Evolutionary conservation across 2,113 vertebrate species (phyloP), one percentile per base, ranked within the genome.

Genomic region (Lipotes vexillifer): DNA sequence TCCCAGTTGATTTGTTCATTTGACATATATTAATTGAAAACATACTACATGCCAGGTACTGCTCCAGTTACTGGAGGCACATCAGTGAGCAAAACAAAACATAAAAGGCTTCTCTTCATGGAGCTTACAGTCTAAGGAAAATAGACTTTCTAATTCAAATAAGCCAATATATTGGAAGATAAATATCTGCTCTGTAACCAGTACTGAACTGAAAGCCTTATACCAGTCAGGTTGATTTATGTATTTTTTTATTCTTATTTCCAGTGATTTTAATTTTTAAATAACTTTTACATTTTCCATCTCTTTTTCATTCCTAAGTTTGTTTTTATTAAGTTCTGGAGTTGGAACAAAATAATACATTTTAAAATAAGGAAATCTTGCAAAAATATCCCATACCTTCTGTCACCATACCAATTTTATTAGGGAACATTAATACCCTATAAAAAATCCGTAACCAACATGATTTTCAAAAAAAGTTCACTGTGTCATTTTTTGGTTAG

Each of bases 261-360:
- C 44, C 33, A 83, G 33, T 82, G 18, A 88, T 90, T 89, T 97
- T 87, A 75, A 55, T 71, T 95, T 88, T 94, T 91, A 92, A 94
- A 59, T 95, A 88, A 80, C n/a, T 27, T 89, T 87, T 84, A 66
- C 0, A 44, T 82, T 97, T 96, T 49, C 23, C 49, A 75, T 95
- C 25, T 85, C 17, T 95, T 90, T 96, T 91, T 63, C 41, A 93
- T 93, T 36, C 20, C 33, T 87, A 65, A 75, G 21, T 89, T 89
- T 75, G 2, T 85, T 87, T 80, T 94, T 81, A 85, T 36, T 94
- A 86, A 83, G 14, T 63, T 81, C 63, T 92, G 27, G 11, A 94
- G 13, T 83, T 97, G 65, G 55, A 96, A 92, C 18, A 94, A 97
- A 96, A 88, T 96, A 96, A 74, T 92, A 66, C 17, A 84, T 68